Conservation (phyloP, 2,113 vertebrate species). For the Clarias magur region DNA sequence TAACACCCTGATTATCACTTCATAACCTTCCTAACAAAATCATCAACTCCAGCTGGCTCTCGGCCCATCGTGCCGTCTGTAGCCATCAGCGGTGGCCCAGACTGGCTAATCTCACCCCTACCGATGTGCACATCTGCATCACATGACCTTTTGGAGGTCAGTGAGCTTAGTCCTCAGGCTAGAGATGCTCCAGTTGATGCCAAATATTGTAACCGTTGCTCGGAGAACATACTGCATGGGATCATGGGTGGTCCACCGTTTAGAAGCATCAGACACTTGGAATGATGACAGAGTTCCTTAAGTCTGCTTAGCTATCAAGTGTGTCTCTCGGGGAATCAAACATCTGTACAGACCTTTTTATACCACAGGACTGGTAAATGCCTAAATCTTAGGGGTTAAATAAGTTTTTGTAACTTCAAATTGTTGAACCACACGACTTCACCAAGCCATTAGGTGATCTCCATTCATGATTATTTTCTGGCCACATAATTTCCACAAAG, state of each 20-base stretch:
- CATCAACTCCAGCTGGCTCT: conserved; percentile 36
- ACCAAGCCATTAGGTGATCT: too few relatives aligned
- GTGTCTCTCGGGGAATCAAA: background rate
- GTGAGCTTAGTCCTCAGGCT: background rate
- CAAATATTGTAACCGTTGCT: background rate
- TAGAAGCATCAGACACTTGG: background rate
- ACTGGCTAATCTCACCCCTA: conserved; percentile 18
- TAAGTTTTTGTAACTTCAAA: too few relatives aligned
- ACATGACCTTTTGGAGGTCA: conserved; percentile 26
- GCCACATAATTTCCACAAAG: too few relatives aligned
- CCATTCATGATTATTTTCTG: too few relatives aligned
- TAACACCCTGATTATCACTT: conserved; percentile 7
- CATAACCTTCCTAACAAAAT: conserved; percentile 44
- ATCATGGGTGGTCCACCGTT: background rate
- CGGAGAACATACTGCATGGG: background rate
- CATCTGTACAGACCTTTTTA: too few relatives aligned
- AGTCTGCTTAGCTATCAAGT: background rate
- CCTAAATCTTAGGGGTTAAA: too few relatives aligned
- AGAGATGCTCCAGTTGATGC: background rate
- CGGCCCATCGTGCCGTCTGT: conserved; percentile 27
- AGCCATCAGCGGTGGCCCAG: conserved; percentile 20
- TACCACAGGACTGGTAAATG: too few relatives aligned
- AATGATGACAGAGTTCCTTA: background rate
- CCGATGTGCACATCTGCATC: conserved; percentile 31
- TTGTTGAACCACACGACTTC: too few relatives aligned